Percentiles rank a stretch among this genome's conserved stretches.
phyloP scores from a whole-genome alignment of 2,797 vertebrate genomes.

The Emydoidea blandingii region DNA sequence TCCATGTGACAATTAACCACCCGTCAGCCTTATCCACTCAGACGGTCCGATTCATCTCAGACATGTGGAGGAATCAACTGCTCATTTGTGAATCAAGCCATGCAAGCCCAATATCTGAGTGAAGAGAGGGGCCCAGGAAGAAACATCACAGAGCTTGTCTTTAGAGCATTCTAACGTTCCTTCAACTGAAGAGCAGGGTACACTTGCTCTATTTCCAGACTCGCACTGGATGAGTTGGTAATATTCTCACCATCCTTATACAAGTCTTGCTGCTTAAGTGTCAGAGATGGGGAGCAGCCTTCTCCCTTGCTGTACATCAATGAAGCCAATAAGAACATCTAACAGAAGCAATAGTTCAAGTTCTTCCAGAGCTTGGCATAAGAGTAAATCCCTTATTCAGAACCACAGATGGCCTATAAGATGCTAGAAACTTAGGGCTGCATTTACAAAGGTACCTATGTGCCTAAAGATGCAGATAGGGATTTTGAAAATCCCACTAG shows the following conservation, averaged over 20 bases:
- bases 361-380: not conserved
- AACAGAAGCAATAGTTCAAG: not conserved
- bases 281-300: not conserved
- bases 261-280: not conserved
- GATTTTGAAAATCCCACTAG: not conserved
- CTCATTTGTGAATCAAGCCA: conserved; percentile 63
- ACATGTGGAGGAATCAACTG: conserved; percentile 67
- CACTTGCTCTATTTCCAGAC: not conserved
- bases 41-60: conserved; percentile 57
- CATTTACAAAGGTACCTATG: not conserved
- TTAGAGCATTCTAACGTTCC: not conserved
- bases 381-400: not conserved
- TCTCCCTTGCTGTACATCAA: not conserved
- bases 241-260: not conserved
- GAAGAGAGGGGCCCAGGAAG: not conserved
- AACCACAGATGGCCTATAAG: not conserved
- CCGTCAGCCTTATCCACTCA: conserved; percentile 76
- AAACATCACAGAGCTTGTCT: not conserved
- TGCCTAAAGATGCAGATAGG: not conserved
- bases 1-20: conserved; percentile 78
- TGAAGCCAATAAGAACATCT: not conserved
- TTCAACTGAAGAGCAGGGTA: not conserved
- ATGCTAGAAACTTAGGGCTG: not conserved
- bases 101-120: conserved; percentile 13
- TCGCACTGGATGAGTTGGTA: not conserved